Evolutionary conservation across 2,797 vertebrate genomes (phyloP).

Genomic region (Saxicola maurus): DNA sequence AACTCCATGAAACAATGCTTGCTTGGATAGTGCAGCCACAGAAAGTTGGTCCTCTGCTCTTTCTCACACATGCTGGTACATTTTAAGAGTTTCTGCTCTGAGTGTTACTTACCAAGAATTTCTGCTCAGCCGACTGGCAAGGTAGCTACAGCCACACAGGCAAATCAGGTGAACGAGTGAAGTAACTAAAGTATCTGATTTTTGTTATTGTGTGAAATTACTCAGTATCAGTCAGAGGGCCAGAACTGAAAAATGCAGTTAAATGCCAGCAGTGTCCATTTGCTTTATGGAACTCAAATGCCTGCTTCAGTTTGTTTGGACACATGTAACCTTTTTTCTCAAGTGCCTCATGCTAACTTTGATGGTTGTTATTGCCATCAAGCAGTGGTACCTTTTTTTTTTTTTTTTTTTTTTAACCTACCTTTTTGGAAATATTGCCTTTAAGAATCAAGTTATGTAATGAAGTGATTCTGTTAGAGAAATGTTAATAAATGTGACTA

Average conservation of each 20-base stretch:
- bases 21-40: background rate
- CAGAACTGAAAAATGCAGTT: background rate
- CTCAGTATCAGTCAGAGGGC: background rate
- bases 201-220: background rate
- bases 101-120: background rate
- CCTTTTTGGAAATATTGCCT: background rate
- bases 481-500: background rate
- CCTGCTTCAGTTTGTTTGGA: background rate
- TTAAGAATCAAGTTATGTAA: background rate
- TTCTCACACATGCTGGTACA: background rate
- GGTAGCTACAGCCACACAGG: background rate
- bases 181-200: background rate
- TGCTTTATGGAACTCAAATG: background rate
- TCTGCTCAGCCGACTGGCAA: background rate
- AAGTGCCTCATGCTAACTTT: background rate
- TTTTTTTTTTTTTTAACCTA: background rate
- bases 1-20: background rate
- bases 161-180: background rate
- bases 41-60: background rate
- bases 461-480: background rate
- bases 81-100: background rate
- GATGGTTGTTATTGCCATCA: background rate
- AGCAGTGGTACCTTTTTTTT: background rate
- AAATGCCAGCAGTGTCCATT: background rate
- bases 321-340: background rate